Base-by-base conservation (phyloP, 1,140 invertebrate species). In the Nebria ingens region DNA sequence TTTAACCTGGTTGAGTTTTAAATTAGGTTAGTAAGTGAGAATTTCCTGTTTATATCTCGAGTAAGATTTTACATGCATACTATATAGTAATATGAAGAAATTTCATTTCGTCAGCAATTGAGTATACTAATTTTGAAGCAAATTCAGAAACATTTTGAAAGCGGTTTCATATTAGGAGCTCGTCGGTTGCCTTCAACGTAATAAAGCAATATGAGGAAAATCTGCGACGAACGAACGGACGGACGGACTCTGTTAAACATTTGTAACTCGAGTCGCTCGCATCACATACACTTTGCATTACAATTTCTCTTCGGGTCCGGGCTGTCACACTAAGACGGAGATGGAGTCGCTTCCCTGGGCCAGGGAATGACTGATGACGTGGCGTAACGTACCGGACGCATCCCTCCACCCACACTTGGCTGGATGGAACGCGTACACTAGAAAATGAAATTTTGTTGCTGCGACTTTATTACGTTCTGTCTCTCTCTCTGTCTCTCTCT, bases 371-470 rank as follows among this genome's bases (percentile, higher is more conserved):
- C 40, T 45, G 40, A 45, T 45, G 40, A 45, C 40, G 40, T 34
- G 25, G 25, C 6, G 6, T 34, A 34, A n/a, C 25, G n/a, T n/a
- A 34, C 25, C 25, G 25, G 25, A 34, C 25, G 6, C 6, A 6
- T 34, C 25, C 25, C 25, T 17, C 40, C 15, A 45, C 40, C 15
- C 40, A 12, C 40, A 4, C 40, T 17, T 17, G 25, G n/a, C 40
- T 12, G 9, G 40, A 45, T 34, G n/a, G 25, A 34, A 34, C 25
- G 25, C 25, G 25, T 9, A 34, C 25, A 9, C 55, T 59, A 64
- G 65, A 64, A 65, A 65, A 67, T 67, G 62, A 65, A 67, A 67
- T 67, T 67, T 67, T 61, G 59, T 59, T 56, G n/a, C n/a, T n/a
- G 58, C 56, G 58, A 58, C 58, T 65, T 57, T 61, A 63, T 63